phyloP scores from a whole-genome alignment of 2,888 invertebrate species.

The Xestoiulus laeticollis region DNA sequence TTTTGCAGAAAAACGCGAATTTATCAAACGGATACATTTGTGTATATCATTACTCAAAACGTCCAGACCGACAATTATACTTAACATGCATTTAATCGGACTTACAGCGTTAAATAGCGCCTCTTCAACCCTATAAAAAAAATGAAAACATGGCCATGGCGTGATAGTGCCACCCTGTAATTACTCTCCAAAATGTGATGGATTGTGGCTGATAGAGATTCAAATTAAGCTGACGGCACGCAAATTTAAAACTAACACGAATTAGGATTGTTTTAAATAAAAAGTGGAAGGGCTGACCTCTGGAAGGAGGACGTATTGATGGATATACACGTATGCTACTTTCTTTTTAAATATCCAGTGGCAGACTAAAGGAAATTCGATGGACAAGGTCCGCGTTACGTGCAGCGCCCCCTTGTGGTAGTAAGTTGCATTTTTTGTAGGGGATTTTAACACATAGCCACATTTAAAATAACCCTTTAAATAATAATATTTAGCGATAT shows the following conservation, averaged over 20 bases:
- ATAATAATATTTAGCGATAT: no score
- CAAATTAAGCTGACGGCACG: slow-evolving; percentile 14
- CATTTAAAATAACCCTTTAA: no score
- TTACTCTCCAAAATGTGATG: background rate
- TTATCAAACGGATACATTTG: background rate
- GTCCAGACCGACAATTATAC: background rate
- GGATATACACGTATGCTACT: no score
- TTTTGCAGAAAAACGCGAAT: background rate
- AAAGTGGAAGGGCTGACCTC: background rate
- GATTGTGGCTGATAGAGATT: slow-evolving; percentile 3
- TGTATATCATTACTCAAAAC: background rate
- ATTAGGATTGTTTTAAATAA: background rate
- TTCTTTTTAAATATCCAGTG: no score
- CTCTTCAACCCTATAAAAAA: background rate
- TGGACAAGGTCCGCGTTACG: no score
- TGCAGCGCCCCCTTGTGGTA: no score
- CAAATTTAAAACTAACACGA: background rate
- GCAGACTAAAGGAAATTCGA: no score
- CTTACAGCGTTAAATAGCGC: background rate
- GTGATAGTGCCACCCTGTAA: background rate
- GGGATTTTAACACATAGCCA: no score
- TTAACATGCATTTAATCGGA: background rate
- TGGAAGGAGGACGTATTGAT: background rate
- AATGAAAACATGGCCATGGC: background rate
- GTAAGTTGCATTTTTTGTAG: no score